These are phyloP conservation scores for Solea senegalensis DNA, from an alignment of 2,113 vertebrate species.

Conservation along the genomic window DNA sequence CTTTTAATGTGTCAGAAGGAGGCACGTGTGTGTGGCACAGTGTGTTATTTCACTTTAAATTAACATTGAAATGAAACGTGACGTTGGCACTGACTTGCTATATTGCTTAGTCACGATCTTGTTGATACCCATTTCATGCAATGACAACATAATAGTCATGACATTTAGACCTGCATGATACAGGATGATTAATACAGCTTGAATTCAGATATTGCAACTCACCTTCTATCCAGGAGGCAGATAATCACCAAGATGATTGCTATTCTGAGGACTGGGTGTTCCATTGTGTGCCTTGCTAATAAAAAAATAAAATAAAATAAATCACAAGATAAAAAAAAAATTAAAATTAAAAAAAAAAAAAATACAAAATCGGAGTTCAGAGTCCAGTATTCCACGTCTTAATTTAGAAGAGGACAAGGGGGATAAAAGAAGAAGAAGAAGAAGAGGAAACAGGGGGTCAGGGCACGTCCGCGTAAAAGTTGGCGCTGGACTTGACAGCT, in stretches of 20 bases:
- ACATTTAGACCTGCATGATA: too few species aligned
- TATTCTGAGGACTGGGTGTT: slow-evolving; percentile 65
- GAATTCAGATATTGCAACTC: slow-evolving; percentile 43
- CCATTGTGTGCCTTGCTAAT: slow-evolving; percentile 68
- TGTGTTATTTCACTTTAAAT: not conserved
- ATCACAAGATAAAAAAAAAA: not conserved
- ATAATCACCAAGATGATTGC: slow-evolving; percentile 68
- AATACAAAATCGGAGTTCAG: slow-evolving; percentile 8
- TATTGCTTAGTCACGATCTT: not conserved
- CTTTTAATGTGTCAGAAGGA: too few species aligned
- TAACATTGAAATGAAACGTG: not conserved
- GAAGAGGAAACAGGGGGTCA: slow-evolving; percentile 10
- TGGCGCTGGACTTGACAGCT: slow-evolving; percentile 54
- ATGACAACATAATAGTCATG: not conserved
- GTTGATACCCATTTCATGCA: not conserved
- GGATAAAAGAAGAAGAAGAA: not conserved
- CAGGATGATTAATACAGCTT: not conserved
- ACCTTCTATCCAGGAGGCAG: slow-evolving; percentile 78
- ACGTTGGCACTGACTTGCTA: not conserved
- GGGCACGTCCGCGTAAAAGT: slow-evolving; percentile 41
- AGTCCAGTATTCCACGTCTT: slow-evolving; percentile 57
- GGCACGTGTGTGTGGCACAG: not conserved
- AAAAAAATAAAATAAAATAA: slow-evolving; percentile 8
- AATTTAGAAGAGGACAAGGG: slow-evolving; percentile 13
- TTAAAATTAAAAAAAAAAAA: not conserved